A percentile compares a stretch with the other conserved stretches of the same genome.
Conservation (phyloP, 1,140 invertebrate genomes). For the Cherax quadricarinatus region DNA sequence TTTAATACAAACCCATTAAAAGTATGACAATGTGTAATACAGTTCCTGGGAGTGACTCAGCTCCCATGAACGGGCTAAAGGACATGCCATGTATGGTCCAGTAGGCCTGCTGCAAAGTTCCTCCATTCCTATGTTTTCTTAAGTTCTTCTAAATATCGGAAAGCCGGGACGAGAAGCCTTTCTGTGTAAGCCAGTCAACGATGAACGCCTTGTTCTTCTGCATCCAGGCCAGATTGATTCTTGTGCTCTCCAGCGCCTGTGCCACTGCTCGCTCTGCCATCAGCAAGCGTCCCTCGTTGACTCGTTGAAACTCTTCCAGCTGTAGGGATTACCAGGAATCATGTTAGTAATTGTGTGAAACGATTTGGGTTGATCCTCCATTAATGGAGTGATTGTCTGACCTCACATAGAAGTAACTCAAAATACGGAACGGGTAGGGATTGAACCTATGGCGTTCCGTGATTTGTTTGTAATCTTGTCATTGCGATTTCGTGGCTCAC, state of each 20-base stretch:
- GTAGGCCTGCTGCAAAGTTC: too few relatives aligned
- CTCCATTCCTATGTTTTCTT: too few relatives aligned
- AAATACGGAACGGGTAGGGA: neutral
- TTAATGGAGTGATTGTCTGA: neutral
- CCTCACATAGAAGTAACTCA: neutral
- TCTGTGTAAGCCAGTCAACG: neutral
- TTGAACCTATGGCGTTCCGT: neutral
- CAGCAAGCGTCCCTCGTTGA: neutral
- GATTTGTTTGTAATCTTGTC: too few relatives aligned
- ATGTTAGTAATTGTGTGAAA: neutral
- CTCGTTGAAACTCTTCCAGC: conserved; percentile 29
- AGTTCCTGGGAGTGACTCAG: too few relatives aligned
- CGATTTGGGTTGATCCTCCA: neutral
- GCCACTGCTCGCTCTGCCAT: neutral
- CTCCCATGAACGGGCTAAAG: too few relatives aligned
- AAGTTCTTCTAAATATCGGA: neutral
- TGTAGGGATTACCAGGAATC: neutral
- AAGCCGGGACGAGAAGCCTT: conserved; percentile 19
- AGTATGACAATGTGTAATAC: too few relatives aligned
- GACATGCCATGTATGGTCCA: too few relatives aligned
- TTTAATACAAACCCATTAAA: too few relatives aligned
- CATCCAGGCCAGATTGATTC: conserved; percentile 26
- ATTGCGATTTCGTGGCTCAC: too few relatives aligned
- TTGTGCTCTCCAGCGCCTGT: conserved; percentile 26
- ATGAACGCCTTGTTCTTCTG: neutral